Evolutionary conservation across 2,113 vertebrate species (phyloP).

Genomic region (mouse (Mus musculus)): GRCm39 chr1:64326501-64327000

Average conservation of each 20-base stretch:
- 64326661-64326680: background rate
- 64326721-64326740: conserved; percentile 7
- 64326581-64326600: background rate
- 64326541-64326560: background rate
- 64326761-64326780: background rate
- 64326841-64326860: background rate
- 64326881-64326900: background rate
- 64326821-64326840: background rate
- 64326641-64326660: background rate
- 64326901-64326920: background rate
- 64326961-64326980: background rate
- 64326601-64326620: conserved; percentile 37
- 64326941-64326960: background rate
- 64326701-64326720: conserved; percentile 18
- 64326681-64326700: background rate
- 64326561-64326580: conserved; percentile 1
- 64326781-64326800: background rate
- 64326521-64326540: conserved; percentile 21
- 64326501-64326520: conserved; percentile 27
- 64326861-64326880: background rate
- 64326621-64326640: background rate
- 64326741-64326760: background rate
- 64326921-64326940: background rate
- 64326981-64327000: background rate
- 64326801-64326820: background rate